A percentile compares a stretch with the other conserved stretches of the same genome.
These are phyloP conservation scores for Rhamphomyia laevipes DNA, from an alignment of 2,888 invertebrate species.

Conservation along the genomic window DNA sequence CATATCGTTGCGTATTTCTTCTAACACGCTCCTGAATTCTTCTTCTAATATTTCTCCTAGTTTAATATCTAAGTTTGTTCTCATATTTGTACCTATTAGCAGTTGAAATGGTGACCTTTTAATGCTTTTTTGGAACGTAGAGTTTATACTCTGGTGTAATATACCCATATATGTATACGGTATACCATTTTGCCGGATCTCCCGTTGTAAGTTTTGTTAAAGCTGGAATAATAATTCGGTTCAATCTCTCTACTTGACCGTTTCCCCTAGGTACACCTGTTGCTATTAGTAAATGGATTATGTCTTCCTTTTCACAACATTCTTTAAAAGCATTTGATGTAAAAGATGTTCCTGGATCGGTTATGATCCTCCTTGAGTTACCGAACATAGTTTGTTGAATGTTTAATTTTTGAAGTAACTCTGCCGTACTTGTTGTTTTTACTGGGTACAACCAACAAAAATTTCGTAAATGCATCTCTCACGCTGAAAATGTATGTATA, in stretches of 20 bases:
- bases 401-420: background rate
- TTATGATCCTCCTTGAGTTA: background rate
- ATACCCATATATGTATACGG: background rate
- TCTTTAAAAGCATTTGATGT: background rate
- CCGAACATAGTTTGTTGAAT: background rate
- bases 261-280: too few relatives aligned
- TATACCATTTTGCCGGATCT: constrained; percentile 3
- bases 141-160: background rate
- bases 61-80: too few relatives aligned
- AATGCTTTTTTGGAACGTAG: background rate
- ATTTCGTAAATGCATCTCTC: too few relatives aligned
- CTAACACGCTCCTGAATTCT: too few relatives aligned
- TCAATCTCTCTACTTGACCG: too few relatives aligned
- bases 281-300: too few relatives aligned
- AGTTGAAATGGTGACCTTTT: background rate
- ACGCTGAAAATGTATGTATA: too few relatives aligned
- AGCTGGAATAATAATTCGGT: too few relatives aligned
- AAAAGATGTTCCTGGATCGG: background rate
- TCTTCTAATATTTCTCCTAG: too few relatives aligned
- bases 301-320: too few relatives aligned
- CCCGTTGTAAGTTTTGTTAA: background rate
- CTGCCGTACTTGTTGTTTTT: background rate
- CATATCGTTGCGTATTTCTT: too few relatives aligned
- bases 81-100: background rate
- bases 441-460: too few relatives aligned